Percentiles rank a stretch among this genome's conserved stretches.
These are phyloP conservation scores for Apogon hyalosoma DNA, from an alignment of 2,797 vertebrate genomes.

Conservation along the genomic window DNA sequence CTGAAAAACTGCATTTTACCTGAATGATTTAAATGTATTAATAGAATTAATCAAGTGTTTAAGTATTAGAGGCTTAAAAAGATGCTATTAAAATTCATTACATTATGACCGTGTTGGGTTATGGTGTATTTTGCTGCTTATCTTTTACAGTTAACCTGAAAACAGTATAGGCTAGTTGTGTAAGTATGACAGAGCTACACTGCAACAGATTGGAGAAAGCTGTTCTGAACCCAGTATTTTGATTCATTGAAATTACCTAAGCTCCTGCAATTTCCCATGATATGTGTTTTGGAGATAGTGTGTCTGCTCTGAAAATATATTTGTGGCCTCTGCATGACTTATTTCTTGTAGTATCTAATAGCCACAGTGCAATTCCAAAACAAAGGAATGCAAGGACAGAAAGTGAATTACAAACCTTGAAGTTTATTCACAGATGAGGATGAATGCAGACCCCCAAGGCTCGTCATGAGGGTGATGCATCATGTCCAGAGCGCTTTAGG, in stretches of 20 bases:
- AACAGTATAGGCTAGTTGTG: neutral
- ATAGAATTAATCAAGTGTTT: too few species aligned
- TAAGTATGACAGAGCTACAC: slow-evolving; percentile 2
- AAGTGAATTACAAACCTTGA: slow-evolving; percentile 46
- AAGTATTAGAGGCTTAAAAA: neutral
- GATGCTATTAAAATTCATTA: slow-evolving; percentile 16
- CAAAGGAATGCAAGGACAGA: slow-evolving; percentile 37
- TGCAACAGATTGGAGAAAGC: slow-evolving; percentile 17
- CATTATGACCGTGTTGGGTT: neutral
- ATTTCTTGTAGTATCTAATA: slow-evolving; percentile 30
- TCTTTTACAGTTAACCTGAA: slow-evolving; percentile 8
- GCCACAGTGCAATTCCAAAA: slow-evolving; percentile 19
- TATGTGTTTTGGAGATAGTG: slow-evolving; percentile 18
- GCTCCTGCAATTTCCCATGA: slow-evolving; percentile 35
- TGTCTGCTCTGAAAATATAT: slow-evolving; percentile 37
- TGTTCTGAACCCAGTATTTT: slow-evolving; percentile 12
- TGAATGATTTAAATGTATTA: too few species aligned
- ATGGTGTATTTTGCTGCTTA: slow-evolving; percentile 12
- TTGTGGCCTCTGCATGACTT: slow-evolving; percentile 12
- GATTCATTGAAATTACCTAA: slow-evolving; percentile 53
- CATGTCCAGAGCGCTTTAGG: slow-evolving; percentile 32
- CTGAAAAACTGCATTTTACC: too few species aligned
- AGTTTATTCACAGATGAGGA: slow-evolving; percentile 50
- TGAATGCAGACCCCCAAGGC: slow-evolving; percentile 27
- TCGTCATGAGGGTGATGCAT: slow-evolving; percentile 41